Base-by-base conservation (phyloP, 2,113 vertebrate genomes). In the Mixornis gularis region DNA sequence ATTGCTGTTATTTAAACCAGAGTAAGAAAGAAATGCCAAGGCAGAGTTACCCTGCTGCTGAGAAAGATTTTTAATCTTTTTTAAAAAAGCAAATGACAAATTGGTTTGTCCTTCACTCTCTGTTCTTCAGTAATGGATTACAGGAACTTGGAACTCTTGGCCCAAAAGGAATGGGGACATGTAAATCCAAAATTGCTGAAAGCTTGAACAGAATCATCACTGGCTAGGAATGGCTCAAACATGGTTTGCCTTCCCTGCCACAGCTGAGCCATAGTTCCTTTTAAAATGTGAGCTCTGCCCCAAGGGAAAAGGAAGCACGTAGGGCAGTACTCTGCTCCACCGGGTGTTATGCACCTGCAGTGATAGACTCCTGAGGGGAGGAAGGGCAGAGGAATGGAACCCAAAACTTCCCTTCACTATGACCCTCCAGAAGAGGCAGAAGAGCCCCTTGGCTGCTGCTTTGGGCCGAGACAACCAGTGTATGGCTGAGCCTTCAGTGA, bases 121-220 rank as follows among this genome's bases (percentile, higher is more conserved):
- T 83, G 40, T 83, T 85, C 68, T 74, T 88, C 68, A 70, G 25
- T 40, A 92, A 93, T 80, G 38, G 52, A 92, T 88, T 79, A 36
- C 29, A 53, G 55, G 53, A 92, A 58, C 46, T 79, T 89, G 40
- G 72, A 90, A 71, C 65, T 44, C 41, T 59, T 55, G 52, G 36
- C 48, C 43, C 48, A 66, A 62, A 36, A 55, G 17, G 24, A 66
- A 32, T 43, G 30, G 51, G 29, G 24, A 24, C 55, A 79, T 0
- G 0, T 40, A 58, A 69, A 72, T 58, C 66, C 38, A 65, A 69
- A 91, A 72, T 5, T 43, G 41, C 41, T n/a, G 49, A 90, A 85
- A 59, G 40, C 62, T 77, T 79, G 74, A 68, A 49, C 44, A 79
- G 69, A 89, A 36, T 44, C 18, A 17, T 53, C 41, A 11, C 38